A percentile compares a stretch with the other conserved stretches of the same genome.
Evolutionary conservation across 2,888 invertebrate species (phyloP).

Genomic region (Heliothis peltigera): DNA sequence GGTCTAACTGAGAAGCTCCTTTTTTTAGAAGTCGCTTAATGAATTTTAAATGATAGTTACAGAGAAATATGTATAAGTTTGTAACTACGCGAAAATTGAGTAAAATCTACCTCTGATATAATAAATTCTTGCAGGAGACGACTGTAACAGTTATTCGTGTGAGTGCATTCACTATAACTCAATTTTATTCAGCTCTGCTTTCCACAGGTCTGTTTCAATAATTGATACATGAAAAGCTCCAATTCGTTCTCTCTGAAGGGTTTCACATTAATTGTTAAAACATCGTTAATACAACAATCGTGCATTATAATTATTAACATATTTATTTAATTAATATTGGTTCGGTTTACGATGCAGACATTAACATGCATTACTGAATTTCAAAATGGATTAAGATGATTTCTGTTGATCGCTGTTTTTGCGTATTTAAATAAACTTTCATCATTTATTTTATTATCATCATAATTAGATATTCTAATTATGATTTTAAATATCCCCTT

Average conservation of each 20-base stretch:
- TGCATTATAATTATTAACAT: not conserved
- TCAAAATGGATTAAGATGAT: constrained; percentile 1
- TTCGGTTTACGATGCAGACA: not conserved
- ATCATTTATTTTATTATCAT: no score
- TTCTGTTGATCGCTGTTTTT: no score
- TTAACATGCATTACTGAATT: not conserved
- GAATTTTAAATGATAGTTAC: no score
- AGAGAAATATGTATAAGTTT: no score
- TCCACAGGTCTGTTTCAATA: constrained; percentile 5
- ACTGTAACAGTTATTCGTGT: not conserved
- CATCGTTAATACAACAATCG: not conserved
- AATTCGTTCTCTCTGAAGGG: constrained; percentile 2
- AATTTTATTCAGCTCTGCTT: constrained; percentile 7
- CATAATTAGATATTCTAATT: no score
- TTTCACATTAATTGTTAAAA: constrained; percentile 4
- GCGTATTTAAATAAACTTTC: no score
- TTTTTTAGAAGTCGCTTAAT: no score
- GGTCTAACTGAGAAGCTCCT: no score
- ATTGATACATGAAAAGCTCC: constrained; percentile 9
- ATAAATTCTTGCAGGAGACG: not conserved
- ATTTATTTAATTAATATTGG: not conserved
- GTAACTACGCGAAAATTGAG: no score
- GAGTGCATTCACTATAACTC: constrained; percentile 3
- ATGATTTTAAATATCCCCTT: no score
- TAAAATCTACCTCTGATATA: no score